phyloP scores from a whole-genome alignment of 1,140 invertebrate species.

The Bombus soroeensis region DNA sequence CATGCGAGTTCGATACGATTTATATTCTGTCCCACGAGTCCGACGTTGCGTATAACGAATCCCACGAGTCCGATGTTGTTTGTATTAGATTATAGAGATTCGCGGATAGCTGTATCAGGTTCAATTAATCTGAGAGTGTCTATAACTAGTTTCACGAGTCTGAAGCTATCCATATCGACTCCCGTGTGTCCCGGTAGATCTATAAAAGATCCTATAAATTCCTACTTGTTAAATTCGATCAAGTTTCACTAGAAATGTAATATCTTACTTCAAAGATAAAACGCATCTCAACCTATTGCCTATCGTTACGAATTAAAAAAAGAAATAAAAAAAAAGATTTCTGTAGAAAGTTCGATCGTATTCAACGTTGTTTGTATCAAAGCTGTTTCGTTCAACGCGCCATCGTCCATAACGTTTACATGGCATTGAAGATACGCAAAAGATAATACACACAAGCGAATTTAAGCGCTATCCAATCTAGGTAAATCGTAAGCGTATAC shows the following conservation, averaged over 20 bases:
- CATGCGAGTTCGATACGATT: slow-evolving; percentile 9
- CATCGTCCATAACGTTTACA: neutral
- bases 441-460: neutral
- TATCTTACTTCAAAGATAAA: no score
- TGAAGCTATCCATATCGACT: neutral
- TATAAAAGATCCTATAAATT: neutral
- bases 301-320: neutral
- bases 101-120: neutral
- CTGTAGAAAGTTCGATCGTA: neutral
- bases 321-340: neutral
- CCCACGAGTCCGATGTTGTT: neutral
- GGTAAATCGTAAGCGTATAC: neutral
- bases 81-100: slow-evolving; percentile 15
- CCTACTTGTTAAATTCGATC: neutral
- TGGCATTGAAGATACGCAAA: neutral
- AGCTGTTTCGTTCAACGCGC: neutral
- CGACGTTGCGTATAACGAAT: slow-evolving; percentile 6
- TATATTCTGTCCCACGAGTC: neutral
- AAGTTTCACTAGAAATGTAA: neutral
- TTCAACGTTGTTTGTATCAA: neutral
- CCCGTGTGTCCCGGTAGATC: neutral
- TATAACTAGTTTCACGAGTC: neutral
- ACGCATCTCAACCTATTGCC: neutral
- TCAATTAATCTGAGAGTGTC: neutral
- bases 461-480: neutral